Conservation (phyloP, 2,113 vertebrate genomes). For the Phoenicopterus ruber region DNA sequence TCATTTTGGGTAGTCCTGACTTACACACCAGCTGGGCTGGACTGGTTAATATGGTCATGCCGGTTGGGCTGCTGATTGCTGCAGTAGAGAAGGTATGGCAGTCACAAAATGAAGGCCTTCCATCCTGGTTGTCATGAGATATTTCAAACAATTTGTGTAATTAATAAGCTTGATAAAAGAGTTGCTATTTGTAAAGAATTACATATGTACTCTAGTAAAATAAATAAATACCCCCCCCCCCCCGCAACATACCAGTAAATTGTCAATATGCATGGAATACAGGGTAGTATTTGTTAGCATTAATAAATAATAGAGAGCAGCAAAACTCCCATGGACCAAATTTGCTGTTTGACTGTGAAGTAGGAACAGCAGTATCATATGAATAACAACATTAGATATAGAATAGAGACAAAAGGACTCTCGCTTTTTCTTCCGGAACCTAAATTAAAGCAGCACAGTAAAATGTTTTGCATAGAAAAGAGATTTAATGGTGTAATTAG, state of each 20-base stretch:
- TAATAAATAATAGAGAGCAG: background rate
- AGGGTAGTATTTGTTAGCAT: background rate
- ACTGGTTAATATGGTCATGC: background rate
- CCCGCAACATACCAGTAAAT: background rate
- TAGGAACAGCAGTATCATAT: background rate
- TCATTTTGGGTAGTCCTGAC: background rate
- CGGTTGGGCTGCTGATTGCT: background rate
- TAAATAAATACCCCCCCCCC: too few relatives aligned
- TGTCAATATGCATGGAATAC: background rate
- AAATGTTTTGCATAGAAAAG: background rate
- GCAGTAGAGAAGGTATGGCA: background rate
- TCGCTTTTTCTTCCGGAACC: background rate
- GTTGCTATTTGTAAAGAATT: background rate
- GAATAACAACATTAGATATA: background rate
- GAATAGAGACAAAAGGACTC: background rate
- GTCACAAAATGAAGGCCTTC: background rate
- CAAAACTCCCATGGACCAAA: background rate
- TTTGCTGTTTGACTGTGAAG: background rate
- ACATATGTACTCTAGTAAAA: background rate
- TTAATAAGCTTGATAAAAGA: background rate
- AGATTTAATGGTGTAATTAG: background rate
- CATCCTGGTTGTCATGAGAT: background rate
- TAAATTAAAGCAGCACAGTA: background rate
- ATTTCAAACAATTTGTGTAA: background rate
- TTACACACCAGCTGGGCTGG: background rate